These are phyloP conservation scores for Labroides dimidiatus DNA, from an alignment of 2,797 vertebrate genomes.

Conservation along the genomic window DNA sequence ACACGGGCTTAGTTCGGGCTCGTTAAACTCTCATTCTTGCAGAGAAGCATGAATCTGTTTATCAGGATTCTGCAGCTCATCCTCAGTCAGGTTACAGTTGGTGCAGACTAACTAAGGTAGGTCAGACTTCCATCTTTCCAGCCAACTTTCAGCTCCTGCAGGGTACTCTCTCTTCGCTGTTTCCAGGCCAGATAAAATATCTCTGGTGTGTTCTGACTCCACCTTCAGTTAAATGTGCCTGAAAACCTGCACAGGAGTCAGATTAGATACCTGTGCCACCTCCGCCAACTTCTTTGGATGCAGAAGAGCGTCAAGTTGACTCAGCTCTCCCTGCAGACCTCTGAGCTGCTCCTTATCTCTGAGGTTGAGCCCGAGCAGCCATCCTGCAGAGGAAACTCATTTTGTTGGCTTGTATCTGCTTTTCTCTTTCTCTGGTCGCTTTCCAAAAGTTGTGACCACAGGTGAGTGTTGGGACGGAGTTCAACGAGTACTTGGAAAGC, in stretches of 20 bases:
- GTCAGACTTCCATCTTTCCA: background rate
- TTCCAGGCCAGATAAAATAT: background rate
- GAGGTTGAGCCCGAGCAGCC: background rate
- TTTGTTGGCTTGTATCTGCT: background rate
- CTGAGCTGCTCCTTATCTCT: background rate
- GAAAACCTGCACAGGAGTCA: background rate
- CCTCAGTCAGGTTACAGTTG: too few relatives aligned
- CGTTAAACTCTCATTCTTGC: too few relatives aligned
- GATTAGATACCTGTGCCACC: background rate
- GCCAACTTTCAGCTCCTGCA: background rate
- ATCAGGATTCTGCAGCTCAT: too few relatives aligned
- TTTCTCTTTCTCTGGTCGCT: background rate
- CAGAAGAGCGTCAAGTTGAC: too few relatives aligned
- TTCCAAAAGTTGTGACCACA: background rate
- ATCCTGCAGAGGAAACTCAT: background rate
- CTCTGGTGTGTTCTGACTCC: background rate
- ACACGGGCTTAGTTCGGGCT: too few relatives aligned
- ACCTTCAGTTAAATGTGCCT: too few relatives aligned
- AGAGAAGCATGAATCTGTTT: too few relatives aligned
- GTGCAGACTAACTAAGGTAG: background rate
- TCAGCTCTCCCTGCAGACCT: background rate
- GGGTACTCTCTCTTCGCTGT: background rate
- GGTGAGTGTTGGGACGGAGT: background rate
- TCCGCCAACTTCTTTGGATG: too few relatives aligned
- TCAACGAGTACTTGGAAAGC: background rate